Evolutionary conservation across 2,888 invertebrate species (phyloP).

Genomic region (Metacarcinus magister): DNA sequence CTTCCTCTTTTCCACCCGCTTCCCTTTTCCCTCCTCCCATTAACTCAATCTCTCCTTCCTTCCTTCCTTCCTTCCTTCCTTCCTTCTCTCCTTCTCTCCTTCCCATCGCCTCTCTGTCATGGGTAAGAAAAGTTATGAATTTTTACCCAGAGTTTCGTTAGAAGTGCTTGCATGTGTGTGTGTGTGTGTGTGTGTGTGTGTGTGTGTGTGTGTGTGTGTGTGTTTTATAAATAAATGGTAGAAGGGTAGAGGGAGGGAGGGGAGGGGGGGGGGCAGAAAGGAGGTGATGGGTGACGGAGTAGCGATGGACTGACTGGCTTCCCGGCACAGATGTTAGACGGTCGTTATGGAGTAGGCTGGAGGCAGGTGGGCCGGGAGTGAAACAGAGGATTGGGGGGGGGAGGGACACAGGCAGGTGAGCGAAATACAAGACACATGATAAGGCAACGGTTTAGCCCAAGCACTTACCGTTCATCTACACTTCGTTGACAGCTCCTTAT

Average conservation of each 20-base stretch:
- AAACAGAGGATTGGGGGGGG: neutral
- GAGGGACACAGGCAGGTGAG: neutral
- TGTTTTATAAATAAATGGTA: neutral
- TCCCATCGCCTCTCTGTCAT: neutral
- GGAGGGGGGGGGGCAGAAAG: neutral
- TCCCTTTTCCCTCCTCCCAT: neutral
- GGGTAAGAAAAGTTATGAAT: neutral
- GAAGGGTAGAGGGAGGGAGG: neutral
- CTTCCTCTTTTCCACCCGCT: neutral
- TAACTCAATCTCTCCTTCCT: neutral
- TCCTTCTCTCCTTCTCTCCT: slow-evolving; percentile 12
- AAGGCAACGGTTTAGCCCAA: neutral
- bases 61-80: neutral
- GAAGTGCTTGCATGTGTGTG: neutral
- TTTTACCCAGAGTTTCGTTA: neutral
- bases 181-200: neutral
- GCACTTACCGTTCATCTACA: neutral
- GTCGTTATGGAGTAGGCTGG: too few relatives aligned
- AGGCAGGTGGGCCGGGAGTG: neutral
- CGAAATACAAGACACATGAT: neutral
- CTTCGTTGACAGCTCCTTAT: neutral
- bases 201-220: neutral
- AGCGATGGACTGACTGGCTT: neutral
- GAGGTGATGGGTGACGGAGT: neutral
- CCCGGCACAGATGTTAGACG: neutral